These are phyloP conservation scores for Prionace glauca DNA, from an alignment of 2,797 vertebrate species.

Conservation along the genomic window DNA sequence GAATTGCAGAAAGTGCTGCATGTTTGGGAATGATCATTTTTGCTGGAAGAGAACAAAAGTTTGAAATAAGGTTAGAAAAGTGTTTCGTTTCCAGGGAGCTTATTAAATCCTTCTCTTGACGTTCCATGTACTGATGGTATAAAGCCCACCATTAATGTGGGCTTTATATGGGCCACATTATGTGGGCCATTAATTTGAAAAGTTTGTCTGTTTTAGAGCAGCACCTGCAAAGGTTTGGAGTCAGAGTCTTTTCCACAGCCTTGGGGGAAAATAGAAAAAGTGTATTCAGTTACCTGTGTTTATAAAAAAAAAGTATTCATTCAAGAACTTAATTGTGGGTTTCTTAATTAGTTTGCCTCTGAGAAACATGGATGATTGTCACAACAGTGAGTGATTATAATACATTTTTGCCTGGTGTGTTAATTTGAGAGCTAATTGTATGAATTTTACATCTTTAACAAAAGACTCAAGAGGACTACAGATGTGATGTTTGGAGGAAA, in stretches of 20 bases:
- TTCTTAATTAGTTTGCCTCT: not conserved
- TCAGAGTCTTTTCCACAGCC: not conserved
- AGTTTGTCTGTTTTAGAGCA: not conserved
- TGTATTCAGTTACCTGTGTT: not conserved
- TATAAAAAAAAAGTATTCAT: not conserved
- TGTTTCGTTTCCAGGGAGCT: no score
- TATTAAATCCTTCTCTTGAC: no score
- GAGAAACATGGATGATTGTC: not conserved
- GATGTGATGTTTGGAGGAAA: constrained; percentile 96
- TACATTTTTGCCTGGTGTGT: not conserved
- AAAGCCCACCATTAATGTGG: no score
- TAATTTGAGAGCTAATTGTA: constrained; percentile 4
- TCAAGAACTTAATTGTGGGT: not conserved
- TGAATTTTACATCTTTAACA: not conserved
- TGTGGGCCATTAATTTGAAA: no score
- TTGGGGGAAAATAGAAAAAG: not conserved
- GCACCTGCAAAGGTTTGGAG: not conserved
- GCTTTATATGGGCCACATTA: no score
- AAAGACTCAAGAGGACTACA: constrained; percentile 86
- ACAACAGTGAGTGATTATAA: not conserved
- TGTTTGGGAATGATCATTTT: not conserved
- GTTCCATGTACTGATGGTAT: no score
- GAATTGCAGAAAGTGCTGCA: not conserved
- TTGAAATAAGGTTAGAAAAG: no score
- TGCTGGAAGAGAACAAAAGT: not conserved